These are phyloP conservation scores for Xestia c-nigrum DNA, from an alignment of 2,888 invertebrate genomes.

Conservation along the genomic window DNA sequence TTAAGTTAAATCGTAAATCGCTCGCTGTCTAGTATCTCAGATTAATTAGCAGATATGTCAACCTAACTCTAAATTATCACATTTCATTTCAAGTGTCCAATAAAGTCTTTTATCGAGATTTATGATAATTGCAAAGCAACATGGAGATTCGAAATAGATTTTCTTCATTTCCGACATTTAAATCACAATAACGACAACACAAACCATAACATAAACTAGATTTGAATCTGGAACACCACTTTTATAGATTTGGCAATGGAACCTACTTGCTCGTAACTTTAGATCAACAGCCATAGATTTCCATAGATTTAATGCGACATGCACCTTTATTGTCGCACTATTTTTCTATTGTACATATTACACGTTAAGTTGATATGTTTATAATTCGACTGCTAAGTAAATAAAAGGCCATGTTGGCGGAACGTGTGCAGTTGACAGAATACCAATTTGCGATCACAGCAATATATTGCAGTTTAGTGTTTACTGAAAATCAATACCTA, in stretches of 20 bases:
- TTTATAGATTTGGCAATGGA: constrained; percentile 60
- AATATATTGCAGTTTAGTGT: constrained; percentile 43
- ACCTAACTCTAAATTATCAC: constrained; percentile 23
- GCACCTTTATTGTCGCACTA: constrained; percentile 22
- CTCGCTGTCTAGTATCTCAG: background rate
- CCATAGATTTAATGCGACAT: constrained; percentile 21
- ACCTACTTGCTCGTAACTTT: constrained; percentile 24
- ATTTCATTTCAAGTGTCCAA: constrained; percentile 28
- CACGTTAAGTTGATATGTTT: background rate
- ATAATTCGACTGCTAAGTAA: background rate
- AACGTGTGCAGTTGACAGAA: constrained; percentile 47
- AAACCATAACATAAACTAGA: constrained; percentile 55
- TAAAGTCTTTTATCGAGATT: constrained; percentile 40
- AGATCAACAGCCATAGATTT: constrained; percentile 39
- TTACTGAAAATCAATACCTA: constrained; percentile 35
- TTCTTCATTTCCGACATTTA: constrained; percentile 52
- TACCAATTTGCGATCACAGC: constrained; percentile 41
- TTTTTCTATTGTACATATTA: background rate
- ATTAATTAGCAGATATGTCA: constrained; percentile 32
- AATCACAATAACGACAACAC: constrained; percentile 49
- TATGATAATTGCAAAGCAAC: constrained; percentile 45
- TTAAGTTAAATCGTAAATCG: constrained; percentile 13
- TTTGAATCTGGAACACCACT: constrained; percentile 58
- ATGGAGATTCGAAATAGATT: constrained; percentile 34
- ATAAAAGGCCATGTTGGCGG: constrained; percentile 1